phyloP scores from a whole-genome alignment of 2,113 vertebrate species.

The Ia io region DNA sequence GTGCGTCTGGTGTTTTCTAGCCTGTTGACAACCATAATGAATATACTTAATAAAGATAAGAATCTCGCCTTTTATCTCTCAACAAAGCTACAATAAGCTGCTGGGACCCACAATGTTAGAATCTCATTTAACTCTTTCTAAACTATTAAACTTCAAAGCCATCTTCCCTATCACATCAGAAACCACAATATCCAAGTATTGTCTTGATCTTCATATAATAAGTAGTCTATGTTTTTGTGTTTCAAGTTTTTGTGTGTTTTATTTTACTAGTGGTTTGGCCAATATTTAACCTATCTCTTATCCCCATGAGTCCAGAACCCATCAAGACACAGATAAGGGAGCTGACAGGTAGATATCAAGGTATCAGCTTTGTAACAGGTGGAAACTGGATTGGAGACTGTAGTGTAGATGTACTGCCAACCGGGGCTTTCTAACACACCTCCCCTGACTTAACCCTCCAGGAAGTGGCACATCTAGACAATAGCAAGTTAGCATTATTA shows the following conservation, averaged over 20 bases:
- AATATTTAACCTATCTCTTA: conserved; percentile 7
- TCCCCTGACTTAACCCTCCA: neutral
- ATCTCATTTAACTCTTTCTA: neutral
- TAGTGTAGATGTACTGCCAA: neutral
- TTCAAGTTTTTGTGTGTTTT: neutral
- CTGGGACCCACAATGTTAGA: neutral
- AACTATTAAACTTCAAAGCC: neutral
- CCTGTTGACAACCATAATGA: neutral
- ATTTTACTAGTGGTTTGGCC: neutral
- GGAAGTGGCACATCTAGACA: neutral
- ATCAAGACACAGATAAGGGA: neutral
- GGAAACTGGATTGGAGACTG: neutral
- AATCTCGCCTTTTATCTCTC: neutral
- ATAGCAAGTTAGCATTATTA: neutral
- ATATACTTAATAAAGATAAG: neutral
- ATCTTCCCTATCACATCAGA: neutral
- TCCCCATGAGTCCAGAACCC: neutral
- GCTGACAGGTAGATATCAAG: neutral
- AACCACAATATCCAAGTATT: neutral
- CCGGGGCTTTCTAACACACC: neutral
- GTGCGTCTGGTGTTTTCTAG: neutral
- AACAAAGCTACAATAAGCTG: neutral
- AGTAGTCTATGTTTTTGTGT: neutral
- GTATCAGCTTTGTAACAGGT: neutral
- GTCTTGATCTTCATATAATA: neutral